These are phyloP conservation scores for Chelonus insularis DNA, from an alignment of 1,140 invertebrate genomes.

Conservation along the genomic window DNA sequence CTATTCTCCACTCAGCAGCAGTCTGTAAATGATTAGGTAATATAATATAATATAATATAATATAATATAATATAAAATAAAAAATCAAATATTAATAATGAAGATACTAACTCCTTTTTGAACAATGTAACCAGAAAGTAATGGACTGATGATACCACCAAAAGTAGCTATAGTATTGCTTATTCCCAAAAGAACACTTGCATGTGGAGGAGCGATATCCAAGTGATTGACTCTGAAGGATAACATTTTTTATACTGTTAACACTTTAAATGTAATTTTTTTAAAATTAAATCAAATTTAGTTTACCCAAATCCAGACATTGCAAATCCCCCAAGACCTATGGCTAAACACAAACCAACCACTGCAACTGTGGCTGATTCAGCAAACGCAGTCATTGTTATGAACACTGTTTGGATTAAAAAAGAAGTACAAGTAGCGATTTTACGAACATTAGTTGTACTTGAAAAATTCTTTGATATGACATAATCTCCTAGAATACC, in stretches of 20 bases:
- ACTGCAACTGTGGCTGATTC: conserved; percentile 70
- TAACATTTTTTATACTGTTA: too few relatives aligned
- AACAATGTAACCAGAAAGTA: conserved; percentile 77
- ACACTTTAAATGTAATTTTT: too few relatives aligned
- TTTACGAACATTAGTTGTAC: conserved; percentile 74
- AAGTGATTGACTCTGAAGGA: conserved; percentile 87
- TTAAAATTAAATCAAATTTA: too few relatives aligned
- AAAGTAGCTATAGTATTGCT: conserved; percentile 87
- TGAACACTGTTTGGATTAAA: conserved; percentile 80
- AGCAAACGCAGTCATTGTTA: conserved; percentile 75
- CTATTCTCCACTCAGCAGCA: conserved; percentile 75
- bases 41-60: too few relatives aligned
- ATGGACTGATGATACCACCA: conserved; percentile 83
- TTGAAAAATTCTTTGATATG: conserved; percentile 65
- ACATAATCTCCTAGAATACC: conserved; percentile 82
- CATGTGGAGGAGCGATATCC: conserved; percentile 83
- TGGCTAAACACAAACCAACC: conserved; percentile 78
- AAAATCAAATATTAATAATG: neutral
- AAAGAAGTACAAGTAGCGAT: conserved; percentile 80
- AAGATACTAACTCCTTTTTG: conserved; percentile 64
- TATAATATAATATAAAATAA: neutral
- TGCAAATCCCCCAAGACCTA: conserved; percentile 85
- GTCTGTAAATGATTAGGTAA: conserved; percentile 63
- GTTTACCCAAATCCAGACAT: conserved; percentile 87
- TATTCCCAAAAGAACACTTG: conserved; percentile 82